Base-by-base conservation (phyloP, 2,113 vertebrate genomes). In the Caracal caracal region DNA sequence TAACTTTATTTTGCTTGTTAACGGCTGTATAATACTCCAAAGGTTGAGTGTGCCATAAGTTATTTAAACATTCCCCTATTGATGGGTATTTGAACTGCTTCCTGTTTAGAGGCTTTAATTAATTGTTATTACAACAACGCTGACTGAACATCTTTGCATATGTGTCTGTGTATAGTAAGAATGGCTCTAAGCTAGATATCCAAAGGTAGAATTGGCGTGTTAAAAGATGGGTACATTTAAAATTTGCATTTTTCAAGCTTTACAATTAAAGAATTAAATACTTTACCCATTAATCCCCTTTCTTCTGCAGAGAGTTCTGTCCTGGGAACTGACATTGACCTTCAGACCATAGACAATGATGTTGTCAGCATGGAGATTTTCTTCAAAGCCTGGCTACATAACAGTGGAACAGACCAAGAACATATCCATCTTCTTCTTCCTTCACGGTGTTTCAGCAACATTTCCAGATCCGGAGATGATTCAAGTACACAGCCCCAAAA, bases 361-460 rank as follows among this genome's bases (percentile, higher is more conserved):
- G 98, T 98, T 63, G 91, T 99, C 61, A 99, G 99, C 96, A 91
- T 99, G 97, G 99, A 99, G 97, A 99, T 93, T 59, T 97, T 99
- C 93, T 99, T 99, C 90, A 99, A 99, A 98, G 97, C 98, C 0
- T 99, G 99, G 99, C 99, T 99, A 22, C 99, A 99, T 3, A 99
- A 99, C 87, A 99, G 98, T 11, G 98, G 98, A 37, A 99, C 99
- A 6, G 99, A 99, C 96, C 98, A 96, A 92, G 99, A 99, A 95
- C 99, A 99, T 37, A 98, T 99, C 83, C 99, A 99, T 82, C 99
- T 99, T 82, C 97, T 99, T 94, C 98, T 99, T 96, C 99, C 99
- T 40, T 49, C 97, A 75, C 89, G 30, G 35, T 76, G 89, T 84
- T 87, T 96, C 70, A 30, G 89, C 94, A 87, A 19, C 0, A 56